Conservation (phyloP, 2,888 invertebrate genomes). For the Poecilobothrus nobilitatus region DNA sequence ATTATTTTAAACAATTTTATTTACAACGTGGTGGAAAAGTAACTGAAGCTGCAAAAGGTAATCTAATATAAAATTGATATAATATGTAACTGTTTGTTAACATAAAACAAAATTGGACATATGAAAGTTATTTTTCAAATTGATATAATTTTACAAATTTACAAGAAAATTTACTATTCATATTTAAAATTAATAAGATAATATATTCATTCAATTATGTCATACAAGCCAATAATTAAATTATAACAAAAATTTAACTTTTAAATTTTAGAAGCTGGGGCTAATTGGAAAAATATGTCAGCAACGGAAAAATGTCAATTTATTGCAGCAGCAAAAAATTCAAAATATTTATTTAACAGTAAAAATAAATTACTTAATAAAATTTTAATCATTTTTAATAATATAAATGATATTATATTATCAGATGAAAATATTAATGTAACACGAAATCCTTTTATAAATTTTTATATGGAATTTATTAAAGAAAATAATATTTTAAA, state of each 20-base stretch:
- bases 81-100: no score
- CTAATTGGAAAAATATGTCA: conserved; percentile 19
- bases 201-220: no score
- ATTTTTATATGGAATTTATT: no score
- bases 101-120: no score
- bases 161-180: no score
- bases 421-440: neutral
- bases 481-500: no score
- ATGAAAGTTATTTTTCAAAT: no score
- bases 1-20: conserved; percentile 20
- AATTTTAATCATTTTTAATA: conserved; percentile 2
- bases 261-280: conserved; percentile 15
- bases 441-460: no score
- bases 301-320: conserved; percentile 11
- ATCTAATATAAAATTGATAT: neutral
- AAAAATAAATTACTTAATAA: conserved; percentile 15
- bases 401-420: neutral
- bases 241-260: no score
- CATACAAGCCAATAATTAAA: no score
- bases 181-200: no score
- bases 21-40: conserved; percentile 15
- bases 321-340: neutral
- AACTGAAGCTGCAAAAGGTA: conserved; percentile 15
- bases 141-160: no score
- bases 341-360: conserved; percentile 2